Evolutionary conservation across 2,888 invertebrate species (phyloP).

Genomic region (Scrobipalpa costella): DNA sequence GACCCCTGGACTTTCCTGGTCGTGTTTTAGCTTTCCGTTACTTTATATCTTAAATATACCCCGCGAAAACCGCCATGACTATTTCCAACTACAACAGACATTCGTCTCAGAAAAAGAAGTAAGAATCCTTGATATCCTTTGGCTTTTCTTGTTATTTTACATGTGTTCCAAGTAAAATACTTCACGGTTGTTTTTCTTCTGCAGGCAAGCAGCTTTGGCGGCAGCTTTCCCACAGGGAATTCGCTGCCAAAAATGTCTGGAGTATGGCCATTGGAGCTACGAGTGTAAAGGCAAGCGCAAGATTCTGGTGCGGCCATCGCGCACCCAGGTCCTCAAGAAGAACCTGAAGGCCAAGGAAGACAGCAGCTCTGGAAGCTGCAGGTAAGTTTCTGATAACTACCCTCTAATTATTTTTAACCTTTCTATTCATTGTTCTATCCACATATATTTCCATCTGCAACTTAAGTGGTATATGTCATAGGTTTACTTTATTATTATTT

Average conservation of each 20-base stretch:
- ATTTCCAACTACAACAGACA: conserved; percentile 16
- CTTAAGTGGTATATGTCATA: too few relatives aligned
- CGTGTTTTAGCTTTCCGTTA: background rate
- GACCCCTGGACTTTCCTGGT: background rate
- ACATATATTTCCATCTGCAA: too few relatives aligned
- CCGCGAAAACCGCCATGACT: background rate
- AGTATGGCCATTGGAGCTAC: conserved; percentile 97
- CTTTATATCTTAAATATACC: background rate
- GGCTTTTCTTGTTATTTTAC: background rate
- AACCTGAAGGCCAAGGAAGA: conserved; percentile 69
- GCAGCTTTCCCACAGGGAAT: conserved; percentile 86
- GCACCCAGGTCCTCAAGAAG: conserved; percentile 89
- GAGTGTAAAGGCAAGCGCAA: conserved; percentile 96
- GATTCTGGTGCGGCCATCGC: conserved; percentile 90
- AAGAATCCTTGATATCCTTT: conserved; percentile 34
- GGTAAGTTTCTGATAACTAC: background rate
- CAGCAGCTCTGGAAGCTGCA: conserved; percentile 56
- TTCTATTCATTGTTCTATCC: too few relatives aligned
- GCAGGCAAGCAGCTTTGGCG: conserved; percentile 81
- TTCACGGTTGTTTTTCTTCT: background rate
- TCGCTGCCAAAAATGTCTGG: conserved; percentile 95
- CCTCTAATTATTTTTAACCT: background rate
- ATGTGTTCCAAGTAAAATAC: background rate
- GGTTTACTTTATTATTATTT: too few relatives aligned
- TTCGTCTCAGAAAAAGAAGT: conserved; percentile 68